Conservation (phyloP, 2,888 invertebrate genomes). For the Apamea monoglypha region DNA sequence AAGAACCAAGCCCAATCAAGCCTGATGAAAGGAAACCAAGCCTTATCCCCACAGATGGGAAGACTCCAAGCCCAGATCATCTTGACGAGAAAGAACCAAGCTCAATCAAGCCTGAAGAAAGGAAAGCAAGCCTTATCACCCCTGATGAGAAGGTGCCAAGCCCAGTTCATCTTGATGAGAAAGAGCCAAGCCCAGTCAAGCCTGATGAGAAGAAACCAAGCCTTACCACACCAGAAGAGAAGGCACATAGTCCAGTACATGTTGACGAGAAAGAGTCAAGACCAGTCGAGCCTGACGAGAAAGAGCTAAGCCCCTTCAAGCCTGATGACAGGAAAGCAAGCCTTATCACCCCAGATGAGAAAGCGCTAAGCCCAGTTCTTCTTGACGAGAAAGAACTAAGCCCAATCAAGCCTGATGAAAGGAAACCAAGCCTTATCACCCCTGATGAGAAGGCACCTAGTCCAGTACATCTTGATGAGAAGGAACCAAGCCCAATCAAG, state of each 20-base stretch:
- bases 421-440: not conserved
- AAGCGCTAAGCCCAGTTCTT: not conserved
- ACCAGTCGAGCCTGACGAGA: not conserved
- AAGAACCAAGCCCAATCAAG: not conserved
- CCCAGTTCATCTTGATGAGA: not conserved
- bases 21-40: not conserved
- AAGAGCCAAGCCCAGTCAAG: not conserved
- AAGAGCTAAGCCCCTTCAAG: not conserved
- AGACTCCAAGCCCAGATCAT: not conserved
- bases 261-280: no score
- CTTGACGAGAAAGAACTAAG: not conserved
- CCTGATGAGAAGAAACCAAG: not conserved
- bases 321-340: not conserved
- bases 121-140: not conserved
- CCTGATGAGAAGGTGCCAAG: constrained; percentile 31
- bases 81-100: constrained; percentile 32
- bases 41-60: no score
- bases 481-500: not conserved
- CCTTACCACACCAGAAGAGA: not conserved
- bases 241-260: no score
- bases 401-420: not conserved
- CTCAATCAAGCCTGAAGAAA: constrained; percentile 8
- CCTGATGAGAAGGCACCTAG: not conserved
- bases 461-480: not conserved
- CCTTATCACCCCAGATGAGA: not conserved